Conservation (phyloP, 2,797 vertebrate species). For the Pelodytes ibericus region DNA sequence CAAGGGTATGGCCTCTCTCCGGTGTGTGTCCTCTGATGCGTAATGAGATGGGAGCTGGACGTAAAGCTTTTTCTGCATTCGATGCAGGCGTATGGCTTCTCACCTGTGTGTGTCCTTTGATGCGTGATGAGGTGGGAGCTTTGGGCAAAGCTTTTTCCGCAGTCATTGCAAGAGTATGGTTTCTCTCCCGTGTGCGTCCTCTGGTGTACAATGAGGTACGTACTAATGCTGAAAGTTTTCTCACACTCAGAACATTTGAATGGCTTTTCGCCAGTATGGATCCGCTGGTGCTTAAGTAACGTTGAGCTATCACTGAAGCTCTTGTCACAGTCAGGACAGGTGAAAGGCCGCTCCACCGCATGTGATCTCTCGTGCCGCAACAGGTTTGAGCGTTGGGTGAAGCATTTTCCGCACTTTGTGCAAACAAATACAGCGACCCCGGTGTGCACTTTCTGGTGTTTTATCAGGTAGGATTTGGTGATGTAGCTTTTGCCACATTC, state of each 20-base stretch:
- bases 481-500: conserved; percentile 55
- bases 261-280: conserved; percentile 38
- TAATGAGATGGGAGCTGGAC: conserved; percentile 56
- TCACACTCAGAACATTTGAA: conserved; percentile 42
- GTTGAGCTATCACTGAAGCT: conserved; percentile 25
- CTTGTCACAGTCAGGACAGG: conserved; percentile 36
- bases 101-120: conserved; percentile 53
- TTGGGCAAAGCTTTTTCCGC: conserved; percentile 41
- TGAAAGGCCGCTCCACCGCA: not conserved
- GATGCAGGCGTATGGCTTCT: conserved; percentile 57
- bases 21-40: conserved; percentile 59
- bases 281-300: conserved; percentile 44
- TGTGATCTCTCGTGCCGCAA: conserved; percentile 32
- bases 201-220: conserved; percentile 43
- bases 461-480: conserved; percentile 24
- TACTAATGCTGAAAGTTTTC: conserved; percentile 48
- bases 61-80: conserved; percentile 57
- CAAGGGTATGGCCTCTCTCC: conserved; percentile 64
- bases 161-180: conserved; percentile 30
- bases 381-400: conserved; percentile 27
- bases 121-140: conserved; percentile 48
- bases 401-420: conserved; percentile 38
- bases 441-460: conserved; percentile 48
- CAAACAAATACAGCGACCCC: conserved; percentile 24
- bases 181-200: conserved; percentile 50